phyloP scores from a whole-genome alignment of 2,113 vertebrate species.

The Pteronura brasiliensis region DNA sequence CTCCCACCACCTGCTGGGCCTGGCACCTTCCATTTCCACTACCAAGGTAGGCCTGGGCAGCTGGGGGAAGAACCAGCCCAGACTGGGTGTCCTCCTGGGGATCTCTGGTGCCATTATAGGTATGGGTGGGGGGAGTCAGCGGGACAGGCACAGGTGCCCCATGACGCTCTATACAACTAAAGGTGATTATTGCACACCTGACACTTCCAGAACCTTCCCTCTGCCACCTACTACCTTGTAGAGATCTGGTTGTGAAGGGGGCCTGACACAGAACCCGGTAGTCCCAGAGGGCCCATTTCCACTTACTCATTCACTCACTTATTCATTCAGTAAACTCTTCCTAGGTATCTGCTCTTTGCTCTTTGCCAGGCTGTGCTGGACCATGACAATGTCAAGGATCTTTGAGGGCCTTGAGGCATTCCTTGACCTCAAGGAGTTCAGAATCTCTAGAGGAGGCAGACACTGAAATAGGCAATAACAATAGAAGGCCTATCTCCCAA shows the following conservation, averaged over 20 bases:
- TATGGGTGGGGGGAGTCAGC: neutral
- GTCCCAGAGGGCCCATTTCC: neutral
- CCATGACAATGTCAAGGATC: neutral
- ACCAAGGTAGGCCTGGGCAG: constrained; percentile 87
- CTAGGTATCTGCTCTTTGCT: neutral
- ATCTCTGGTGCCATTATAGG: neutral
- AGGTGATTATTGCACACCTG: neutral
- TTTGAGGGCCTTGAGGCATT: too few relatives aligned
- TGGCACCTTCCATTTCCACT: constrained; percentile 89
- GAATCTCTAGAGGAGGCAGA: neutral
- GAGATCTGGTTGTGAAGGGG: neutral
- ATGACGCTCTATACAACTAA: neutral
- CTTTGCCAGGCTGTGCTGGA: neutral
- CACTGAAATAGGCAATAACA: neutral
- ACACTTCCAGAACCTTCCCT: neutral
- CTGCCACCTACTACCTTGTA: neutral
- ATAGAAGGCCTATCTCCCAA: neutral
- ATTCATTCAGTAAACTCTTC: neutral
- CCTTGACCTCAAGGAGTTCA: neutral
- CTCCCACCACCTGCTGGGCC: constrained; percentile 78
- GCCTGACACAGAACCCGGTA: neutral
- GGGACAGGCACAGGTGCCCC: neutral
- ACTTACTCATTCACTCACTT: neutral
- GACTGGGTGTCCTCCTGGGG: neutral
- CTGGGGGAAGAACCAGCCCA: neutral